Evolutionary conservation across 2,888 invertebrate genomes (phyloP), one percentile per base, ranked within the genome.

Genomic region (Odontocerum albicorne): DNA sequence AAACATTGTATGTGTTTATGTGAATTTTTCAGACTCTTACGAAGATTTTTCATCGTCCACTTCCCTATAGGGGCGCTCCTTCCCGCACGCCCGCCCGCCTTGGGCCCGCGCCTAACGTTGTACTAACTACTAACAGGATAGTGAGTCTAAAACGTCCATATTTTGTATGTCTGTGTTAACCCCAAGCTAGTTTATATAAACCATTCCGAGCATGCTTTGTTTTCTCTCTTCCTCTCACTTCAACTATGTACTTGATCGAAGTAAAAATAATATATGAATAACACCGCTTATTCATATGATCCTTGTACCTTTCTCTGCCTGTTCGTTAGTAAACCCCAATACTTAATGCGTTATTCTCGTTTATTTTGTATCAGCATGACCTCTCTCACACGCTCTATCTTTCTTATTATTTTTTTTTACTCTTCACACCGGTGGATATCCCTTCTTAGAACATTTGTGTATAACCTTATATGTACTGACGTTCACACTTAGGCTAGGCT

Each of bases 21-120:
- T 53, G 42, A 51, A 49, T 68, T 71, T 83, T 83, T 79, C 84
- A 84, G 84, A 83, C 77, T 83, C 84, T 74, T 83, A 79, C 79
- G 84, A 84, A 80, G 84, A 83, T 76, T 84, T 82, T 79, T 84
- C 84, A 70, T 84, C 84, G 73, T 84, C 84, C 73, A 84, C 85
- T 66, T 85, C 84, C 74, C 83, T 84, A 76, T 84, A 84, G 81
- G 77, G 65, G 65, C 40, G 32, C 46, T 32, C 33, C 39, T 47
- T 43, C 43, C 40, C 40, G 27, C 33, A 21, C 12, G 47, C 49
- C 39, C 13, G 22, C 22, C 43, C 38, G 40, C 22, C 27, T 17
- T 38, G 19, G 39, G 31, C 50, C 39, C 38, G 39, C 49, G 40
- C 50, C 43, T 57, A 60, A 45, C 49, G 20, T 54, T 56, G 27